phyloP scores from a whole-genome alignment of 1,140 invertebrate genomes.

The Hesperophylax magnus region DNA sequence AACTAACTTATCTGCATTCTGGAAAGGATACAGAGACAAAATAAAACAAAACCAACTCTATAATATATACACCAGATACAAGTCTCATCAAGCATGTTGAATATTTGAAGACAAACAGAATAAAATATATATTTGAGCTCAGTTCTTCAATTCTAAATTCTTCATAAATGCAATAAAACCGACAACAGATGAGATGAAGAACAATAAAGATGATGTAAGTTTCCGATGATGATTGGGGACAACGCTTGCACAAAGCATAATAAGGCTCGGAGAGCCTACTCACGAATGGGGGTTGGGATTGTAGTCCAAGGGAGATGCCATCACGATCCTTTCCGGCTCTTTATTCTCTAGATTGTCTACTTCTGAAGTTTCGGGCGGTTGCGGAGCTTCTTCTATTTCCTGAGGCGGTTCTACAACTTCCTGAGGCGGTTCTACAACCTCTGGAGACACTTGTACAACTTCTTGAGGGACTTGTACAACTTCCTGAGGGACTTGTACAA shows the following conservation, averaged over 20 bases:
- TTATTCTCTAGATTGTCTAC: background rate
- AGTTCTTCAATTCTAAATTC: slow-evolving; percentile 8
- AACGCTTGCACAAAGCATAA: slow-evolving; percentile 31
- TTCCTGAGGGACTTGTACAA: background rate
- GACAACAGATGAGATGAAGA: slow-evolving; percentile 38
- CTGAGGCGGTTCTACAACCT: background rate
- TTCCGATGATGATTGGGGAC: slow-evolving; percentile 40
- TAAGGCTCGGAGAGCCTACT: slow-evolving; percentile 60
- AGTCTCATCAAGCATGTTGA: slow-evolving; percentile 24
- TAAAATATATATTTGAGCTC: background rate
- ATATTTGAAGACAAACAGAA: slow-evolving; percentile 13
- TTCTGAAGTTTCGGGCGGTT: background rate
- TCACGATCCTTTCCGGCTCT: slow-evolving; percentile 58
- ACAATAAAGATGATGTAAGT: slow-evolving; percentile 36
- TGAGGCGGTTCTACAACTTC: background rate
- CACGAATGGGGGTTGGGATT: slow-evolving; percentile 69
- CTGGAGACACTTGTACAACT: background rate
- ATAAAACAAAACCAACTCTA: slow-evolving; percentile 41
- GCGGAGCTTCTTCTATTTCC: background rate
- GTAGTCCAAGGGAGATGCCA: slow-evolving; percentile 62
- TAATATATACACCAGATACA: slow-evolving; percentile 36
- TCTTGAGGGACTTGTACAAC: background rate
- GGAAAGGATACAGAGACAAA: slow-evolving; percentile 43
- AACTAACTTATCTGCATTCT: slow-evolving; percentile 51
- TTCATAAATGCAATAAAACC: slow-evolving; percentile 22